Percentiles rank a stretch among this genome's conserved stretches.
Conservation (phyloP, 2,888 invertebrate genomes). For the Amiota minor region DNA sequence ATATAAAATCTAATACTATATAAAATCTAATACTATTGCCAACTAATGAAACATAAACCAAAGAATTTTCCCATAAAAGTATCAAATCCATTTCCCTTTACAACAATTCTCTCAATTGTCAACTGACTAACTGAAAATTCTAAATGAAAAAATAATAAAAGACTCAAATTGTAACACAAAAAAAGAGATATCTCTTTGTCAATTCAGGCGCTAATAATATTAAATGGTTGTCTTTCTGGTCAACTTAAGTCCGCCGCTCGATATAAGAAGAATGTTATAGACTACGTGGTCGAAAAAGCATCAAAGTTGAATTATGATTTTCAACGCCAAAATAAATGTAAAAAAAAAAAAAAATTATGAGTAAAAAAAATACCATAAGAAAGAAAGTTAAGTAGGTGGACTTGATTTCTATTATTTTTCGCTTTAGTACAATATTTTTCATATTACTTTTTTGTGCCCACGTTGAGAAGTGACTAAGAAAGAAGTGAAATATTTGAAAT, state of each 20-base stretch:
- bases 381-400: conserved; percentile 9
- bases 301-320: conserved; percentile 26
- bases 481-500: conserved; percentile 14
- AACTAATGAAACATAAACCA: too few relatives aligned
- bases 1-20: too few relatives aligned
- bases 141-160: neutral
- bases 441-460: neutral
- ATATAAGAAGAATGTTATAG: neutral
- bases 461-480: neutral
- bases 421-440: neutral
- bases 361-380: neutral
- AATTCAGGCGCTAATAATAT: conserved; percentile 7
- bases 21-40: too few relatives aligned
- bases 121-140: too few relatives aligned
- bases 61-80: too few relatives aligned
- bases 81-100: too few relatives aligned
- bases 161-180: neutral
- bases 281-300: neutral
- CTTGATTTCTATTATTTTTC: conserved; percentile 25
- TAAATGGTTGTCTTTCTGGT: conserved; percentile 10
- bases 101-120: too few relatives aligned
- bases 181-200: neutral
- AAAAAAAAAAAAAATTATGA: too few relatives aligned
- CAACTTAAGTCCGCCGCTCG: neutral
- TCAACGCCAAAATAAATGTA: conserved; percentile 4